Evolutionary conservation across 2,113 vertebrate genomes (phyloP), one percentile per base, ranked within the genome.

Genomic region (Thinocorus orbignyianus): DNA sequence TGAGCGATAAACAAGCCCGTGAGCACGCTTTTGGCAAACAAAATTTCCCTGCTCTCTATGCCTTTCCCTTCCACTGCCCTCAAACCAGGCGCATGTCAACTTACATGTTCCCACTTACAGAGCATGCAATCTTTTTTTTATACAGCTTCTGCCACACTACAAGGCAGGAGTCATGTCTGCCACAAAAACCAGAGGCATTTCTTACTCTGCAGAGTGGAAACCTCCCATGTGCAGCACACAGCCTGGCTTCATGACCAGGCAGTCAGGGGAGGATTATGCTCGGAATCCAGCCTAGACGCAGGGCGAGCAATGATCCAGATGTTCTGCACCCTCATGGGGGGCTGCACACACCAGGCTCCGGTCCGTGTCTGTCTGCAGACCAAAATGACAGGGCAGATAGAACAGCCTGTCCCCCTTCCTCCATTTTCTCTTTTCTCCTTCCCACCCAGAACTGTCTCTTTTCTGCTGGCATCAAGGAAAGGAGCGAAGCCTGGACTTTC

Each of bases 51-150:
- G 44, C 14, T 41, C 41, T 49, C 52, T 20, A 3, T 1, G 2
- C 24, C 25, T 81, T 51, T 44, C 57, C 25, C 25, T 74, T 18
- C 42, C 1, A 2, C 60, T n/a, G 48, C 12, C 41, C 28, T 60
- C 76, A 11, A 13, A 39, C 54, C 46, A n/a, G 33, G 4, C 57
- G 33, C 49, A 12, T 3, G 10, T 62, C 61, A 69, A 13, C 9
- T n/a, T n/a, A n/a, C n/a, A n/a, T 16, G 42, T 31, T 49, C 68
- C 64, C 57, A 33, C 14, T 6, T 1, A 6, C 1, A 46, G 17
- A 28, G 14, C 3, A 1, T 5, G 5, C 3, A 1, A 25, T 18
- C 18, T 30, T 13, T 12, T 30, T 19, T 60, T 24, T 6, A 13
- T 6, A 16, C 20, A 10, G 11, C 33, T 58, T 51, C 61, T 62